A percentile compares a stretch with the other conserved stretches of the same genome.
phyloP scores from a whole-genome alignment of 1,140 invertebrate species.

The Cyclina sinensis region DNA sequence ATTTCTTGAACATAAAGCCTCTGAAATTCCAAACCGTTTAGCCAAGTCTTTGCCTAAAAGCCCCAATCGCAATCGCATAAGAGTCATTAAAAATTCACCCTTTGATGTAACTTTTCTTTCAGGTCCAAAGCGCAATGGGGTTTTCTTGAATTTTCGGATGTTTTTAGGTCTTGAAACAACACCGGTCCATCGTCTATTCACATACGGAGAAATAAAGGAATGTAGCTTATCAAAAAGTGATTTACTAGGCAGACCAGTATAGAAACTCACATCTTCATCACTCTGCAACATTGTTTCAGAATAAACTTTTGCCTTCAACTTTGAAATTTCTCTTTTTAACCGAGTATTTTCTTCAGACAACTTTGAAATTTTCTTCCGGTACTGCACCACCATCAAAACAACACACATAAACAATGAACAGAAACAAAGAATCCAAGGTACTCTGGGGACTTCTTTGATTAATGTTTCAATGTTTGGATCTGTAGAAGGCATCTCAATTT shows the following conservation, averaged over 20 bases:
- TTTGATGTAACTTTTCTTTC: conserved; percentile 46
- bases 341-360: background rate
- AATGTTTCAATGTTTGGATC: too few species aligned
- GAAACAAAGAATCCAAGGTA: background rate
- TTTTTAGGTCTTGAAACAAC: background rate
- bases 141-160: background rate
- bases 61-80: conserved; percentile 55
- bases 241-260: conserved; percentile 14
- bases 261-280: conserved; percentile 23
- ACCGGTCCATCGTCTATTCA: conserved; percentile 57
- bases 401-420: background rate
- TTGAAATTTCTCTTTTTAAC: background rate
- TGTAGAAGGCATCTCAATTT: too few species aligned
- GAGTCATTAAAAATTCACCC: conserved; percentile 53
- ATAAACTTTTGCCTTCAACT: background rate
- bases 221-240: conserved; percentile 29
- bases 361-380: background rate
- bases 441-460: too few species aligned
- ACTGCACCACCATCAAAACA: too few species aligned
- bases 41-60: conserved; percentile 53
- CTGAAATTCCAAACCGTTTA: conserved; percentile 51
- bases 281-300: conserved; percentile 1
- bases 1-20: conserved; percentile 41
- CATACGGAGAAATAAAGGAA: conserved; percentile 13
- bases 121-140: background rate